These are phyloP conservation scores for Albula goreensis DNA, from an alignment of 2,113 vertebrate species.

Conservation along the genomic window DNA sequence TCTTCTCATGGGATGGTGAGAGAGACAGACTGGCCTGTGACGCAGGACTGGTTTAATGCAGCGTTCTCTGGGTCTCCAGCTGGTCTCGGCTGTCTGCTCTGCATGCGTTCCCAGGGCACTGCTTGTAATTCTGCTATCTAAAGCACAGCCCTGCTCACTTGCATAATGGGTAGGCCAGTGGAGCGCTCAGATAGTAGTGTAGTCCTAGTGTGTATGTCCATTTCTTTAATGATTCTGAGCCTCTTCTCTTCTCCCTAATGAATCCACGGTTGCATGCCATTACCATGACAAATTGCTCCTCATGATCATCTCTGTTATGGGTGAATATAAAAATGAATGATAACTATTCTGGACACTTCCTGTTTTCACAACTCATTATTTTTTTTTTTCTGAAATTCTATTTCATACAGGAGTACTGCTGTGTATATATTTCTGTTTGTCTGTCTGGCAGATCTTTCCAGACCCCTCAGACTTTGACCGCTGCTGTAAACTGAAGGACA, in stretches of 20 bases:
- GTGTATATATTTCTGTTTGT: not conserved
- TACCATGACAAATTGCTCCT: not conserved
- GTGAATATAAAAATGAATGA: not conserved
- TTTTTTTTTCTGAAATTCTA: not conserved
- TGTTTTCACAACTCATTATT: not conserved
- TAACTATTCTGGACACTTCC: not conserved
- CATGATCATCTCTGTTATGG: not conserved
- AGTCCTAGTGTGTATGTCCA: not conserved
- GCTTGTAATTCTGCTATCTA: not conserved
- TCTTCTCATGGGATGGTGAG: not conserved
- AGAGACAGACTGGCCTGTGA: not conserved
- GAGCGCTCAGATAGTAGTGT: not conserved
- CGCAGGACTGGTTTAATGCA: not conserved
- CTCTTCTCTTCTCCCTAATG: not conserved
- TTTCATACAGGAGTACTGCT: not conserved
- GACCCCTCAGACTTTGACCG: constrained; percentile 93
- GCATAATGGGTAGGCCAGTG: not conserved
- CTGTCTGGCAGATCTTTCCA: constrained; percentile 83
- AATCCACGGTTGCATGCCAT: not conserved
- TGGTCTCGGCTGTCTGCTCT: not conserved
- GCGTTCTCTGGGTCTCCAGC: not conserved
- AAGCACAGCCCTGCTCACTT: not conserved
- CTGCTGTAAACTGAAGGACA: constrained; percentile 94
- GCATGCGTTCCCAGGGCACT: not conserved
- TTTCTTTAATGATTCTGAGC: not conserved